Evolutionary conservation across 2,797 vertebrate genomes (phyloP).

Genomic region (Gastrophryne carolinensis): DNA sequence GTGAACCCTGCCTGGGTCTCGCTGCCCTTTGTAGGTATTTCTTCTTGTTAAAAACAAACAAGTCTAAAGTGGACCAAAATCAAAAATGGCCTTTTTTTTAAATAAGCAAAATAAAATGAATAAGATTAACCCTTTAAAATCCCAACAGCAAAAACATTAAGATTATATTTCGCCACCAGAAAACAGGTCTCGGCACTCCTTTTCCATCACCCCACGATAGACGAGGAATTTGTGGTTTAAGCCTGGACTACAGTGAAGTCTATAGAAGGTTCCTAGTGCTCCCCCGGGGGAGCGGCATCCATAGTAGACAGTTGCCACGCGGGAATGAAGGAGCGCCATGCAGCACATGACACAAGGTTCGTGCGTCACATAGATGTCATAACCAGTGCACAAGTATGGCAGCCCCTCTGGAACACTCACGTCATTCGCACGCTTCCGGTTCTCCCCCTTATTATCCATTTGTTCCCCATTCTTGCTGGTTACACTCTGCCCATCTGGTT

Average conservation of each 20-base stretch:
- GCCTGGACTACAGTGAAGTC: constrained; percentile 76
- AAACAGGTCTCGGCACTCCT: constrained; percentile 67
- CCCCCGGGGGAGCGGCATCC: constrained; percentile 71
- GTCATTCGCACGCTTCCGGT: not conserved
- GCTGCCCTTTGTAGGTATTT: no score
- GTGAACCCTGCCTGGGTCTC: no score
- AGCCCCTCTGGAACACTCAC: not conserved
- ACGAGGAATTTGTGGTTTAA: constrained; percentile 86
- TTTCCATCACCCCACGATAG: constrained; percentile 73
- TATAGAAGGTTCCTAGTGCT: constrained; percentile 77
- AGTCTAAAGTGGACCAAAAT: no score
- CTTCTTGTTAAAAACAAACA: no score
- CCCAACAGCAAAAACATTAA: not conserved
- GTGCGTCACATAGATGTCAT: constrained; percentile 83
- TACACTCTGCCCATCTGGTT: not conserved
- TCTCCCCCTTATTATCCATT: not conserved
- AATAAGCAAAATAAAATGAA: no score
- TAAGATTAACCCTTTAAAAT: not conserved
- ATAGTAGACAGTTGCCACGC: constrained; percentile 83
- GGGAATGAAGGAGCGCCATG: constrained; percentile 86
- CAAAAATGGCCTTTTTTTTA: no score
- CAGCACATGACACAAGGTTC: constrained; percentile 89
- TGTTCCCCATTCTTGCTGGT: not conserved
- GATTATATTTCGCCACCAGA: not conserved
- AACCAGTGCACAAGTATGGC: constrained; percentile 85